These are phyloP conservation scores for Oegoconia quadripuncta DNA, from an alignment of 2,888 invertebrate species.

Conservation along the genomic window DNA sequence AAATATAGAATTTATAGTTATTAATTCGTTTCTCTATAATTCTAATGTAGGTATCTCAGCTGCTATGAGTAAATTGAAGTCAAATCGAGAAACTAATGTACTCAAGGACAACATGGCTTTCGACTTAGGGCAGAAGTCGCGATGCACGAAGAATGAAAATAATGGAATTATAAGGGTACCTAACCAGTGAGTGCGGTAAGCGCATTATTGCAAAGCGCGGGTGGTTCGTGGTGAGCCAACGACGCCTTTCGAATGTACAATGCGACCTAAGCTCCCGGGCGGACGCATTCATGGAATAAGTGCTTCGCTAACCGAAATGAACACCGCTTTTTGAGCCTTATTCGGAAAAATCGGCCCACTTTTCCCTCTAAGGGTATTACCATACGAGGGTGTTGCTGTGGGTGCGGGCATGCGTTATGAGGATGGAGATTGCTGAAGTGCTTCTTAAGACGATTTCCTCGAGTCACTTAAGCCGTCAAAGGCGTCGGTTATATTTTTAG, in stretches of 20 bases:
- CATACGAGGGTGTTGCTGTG: constrained; percentile 37
- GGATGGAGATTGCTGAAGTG: constrained; percentile 32
- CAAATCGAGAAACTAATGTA: too few relatives aligned
- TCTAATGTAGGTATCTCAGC: too few relatives aligned
- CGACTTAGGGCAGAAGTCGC: constrained; percentile 61
- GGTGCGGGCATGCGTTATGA: constrained; percentile 36
- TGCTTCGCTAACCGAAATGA: constrained; percentile 62
- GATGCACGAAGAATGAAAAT: constrained; percentile 40
- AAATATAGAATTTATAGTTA: too few relatives aligned
- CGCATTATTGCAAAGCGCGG: constrained; percentile 67
- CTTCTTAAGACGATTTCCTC: constrained; percentile 28
- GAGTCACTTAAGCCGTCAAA: constrained; percentile 27
- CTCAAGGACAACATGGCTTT: constrained; percentile 61
- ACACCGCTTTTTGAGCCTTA: constrained; percentile 58
- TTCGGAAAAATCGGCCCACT: constrained; percentile 48
- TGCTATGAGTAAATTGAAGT: too few relatives aligned
- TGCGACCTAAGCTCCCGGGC: constrained; percentile 59
- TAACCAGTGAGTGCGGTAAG: constrained; percentile 60
- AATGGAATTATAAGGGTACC: constrained; percentile 66
- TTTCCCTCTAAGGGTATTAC: constrained; percentile 47
- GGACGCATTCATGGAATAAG: constrained; percentile 60
- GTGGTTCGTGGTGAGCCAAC: constrained; percentile 40
- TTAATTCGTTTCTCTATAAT: too few relatives aligned
- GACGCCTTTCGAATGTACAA: constrained; percentile 68
- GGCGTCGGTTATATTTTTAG: constrained; percentile 21